Evolutionary conservation across 2,113 vertebrate species (phyloP), one percentile per base, ranked within the genome.

Genomic region (Sminthopsis crassicaudata): DNA sequence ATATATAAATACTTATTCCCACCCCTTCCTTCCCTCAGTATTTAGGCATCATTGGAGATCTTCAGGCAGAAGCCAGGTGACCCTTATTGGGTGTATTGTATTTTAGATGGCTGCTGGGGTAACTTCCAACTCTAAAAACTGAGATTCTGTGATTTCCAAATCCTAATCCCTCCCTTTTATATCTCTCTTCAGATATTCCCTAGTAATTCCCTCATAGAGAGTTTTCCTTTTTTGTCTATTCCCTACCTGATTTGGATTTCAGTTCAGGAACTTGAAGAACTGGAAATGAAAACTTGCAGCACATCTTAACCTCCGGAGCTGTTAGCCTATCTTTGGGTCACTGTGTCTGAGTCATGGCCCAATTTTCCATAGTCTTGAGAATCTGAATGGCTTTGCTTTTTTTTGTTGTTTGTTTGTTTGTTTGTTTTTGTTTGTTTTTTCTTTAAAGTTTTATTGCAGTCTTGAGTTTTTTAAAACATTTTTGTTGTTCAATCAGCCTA

Each of bases 171-270:
- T 76, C 36, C 67, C 14, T 76, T 36, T n/a, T n/a, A 5, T n/a
- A 4, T n/a, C 36, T 14, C 36, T 76, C 36, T 16, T n/a, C 14
- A 36, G 36, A n/a, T n/a, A n/a, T 76, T 23, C 67, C 30, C 67
- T 30, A n/a, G 6, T n/a, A 93, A 23, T 46, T 53, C 16, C 50
- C n/a, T 23, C n/a, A 92, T 46, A 95, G 36, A 22, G 42, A 53
- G 7, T n/a, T 91, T 88, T 26, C 14, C 23, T 50, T 36, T 93
- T 46, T 46, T 8, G 6, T 67, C 51, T 94, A 0, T 46, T 22
- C 67, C n/a, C 14, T 76, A 92, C 1, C 10, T 96, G 67, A n/a
- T 54, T 88, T 91, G 54, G 7, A 48, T 91, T 97, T 92, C 96
- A 97, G 89, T 88, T 93, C 46, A 94, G 10, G 67, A 1, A 1